Base-by-base conservation (phyloP, 2,888 invertebrate genomes). In the Scrobipalpa costella region DNA sequence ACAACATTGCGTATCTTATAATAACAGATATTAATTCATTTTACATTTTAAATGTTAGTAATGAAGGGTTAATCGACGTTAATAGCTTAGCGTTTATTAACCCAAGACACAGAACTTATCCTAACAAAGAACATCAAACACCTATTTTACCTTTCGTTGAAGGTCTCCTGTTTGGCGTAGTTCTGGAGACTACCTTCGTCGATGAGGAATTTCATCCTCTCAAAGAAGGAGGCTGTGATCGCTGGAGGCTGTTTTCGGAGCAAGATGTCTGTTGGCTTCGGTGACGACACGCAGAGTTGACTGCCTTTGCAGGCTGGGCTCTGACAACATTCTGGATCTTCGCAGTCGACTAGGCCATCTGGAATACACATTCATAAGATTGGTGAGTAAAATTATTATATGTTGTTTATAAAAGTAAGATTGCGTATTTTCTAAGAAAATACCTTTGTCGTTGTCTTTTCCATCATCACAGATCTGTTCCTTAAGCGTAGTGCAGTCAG, bases 171-270 rank as follows among this genome's bases (percentile, higher is more conserved):
- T 73, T 97, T 96, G 9, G 99, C 98, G 89, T 99, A 99, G 88
- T 97, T 98, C 88, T 99, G 99, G 62, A 99, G 94, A 84, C 98
- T 98, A 82, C 98, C 98, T 85, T 98, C 98, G 86, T 99, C 99
- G 72, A 99, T 98, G 70, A 99, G 93, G 92, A 99, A 99, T 83
- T 98, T 97, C 97, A 99, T 98, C 77, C 98, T 94, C 84, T 99
- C 98, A 83, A 98, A 99, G 93, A 99, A 99, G 0, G 98, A 98
- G 0, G 99, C 98, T 0, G 98, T 99, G 76, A 98, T 97, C 27
- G 98, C 97, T 2, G 98, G 98, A 0, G 99, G 98, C 81, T 99
- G 98, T 86, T 98, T 98, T 64, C 98, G 93, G 57, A 99, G 93
- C 15, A 99, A 93, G 69, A 99, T 98, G 84, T 99, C 98, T 67